Percentiles rank a stretch among this genome's conserved stretches.
These are phyloP conservation scores for Struthidea cinerea DNA, from an alignment of 2,113 vertebrate species.

Conservation along the genomic window DNA sequence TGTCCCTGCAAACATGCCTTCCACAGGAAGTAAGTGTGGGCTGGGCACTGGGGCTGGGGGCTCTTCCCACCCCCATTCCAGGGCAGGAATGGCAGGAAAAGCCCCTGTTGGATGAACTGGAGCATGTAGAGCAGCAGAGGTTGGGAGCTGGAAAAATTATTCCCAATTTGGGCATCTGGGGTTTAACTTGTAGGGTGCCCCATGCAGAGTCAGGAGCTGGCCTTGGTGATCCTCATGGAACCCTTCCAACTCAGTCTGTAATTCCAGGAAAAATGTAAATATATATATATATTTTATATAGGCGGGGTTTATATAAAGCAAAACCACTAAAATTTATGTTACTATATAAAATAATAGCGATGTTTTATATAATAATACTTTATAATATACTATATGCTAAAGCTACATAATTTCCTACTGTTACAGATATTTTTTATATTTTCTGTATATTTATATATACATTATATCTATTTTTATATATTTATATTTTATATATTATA, in stretches of 20 bases:
- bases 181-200: neutral
- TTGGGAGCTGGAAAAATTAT: neutral
- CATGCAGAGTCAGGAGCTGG: fast-evolving
- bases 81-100: neutral
- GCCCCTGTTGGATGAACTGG: fast-evolving
- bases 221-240: neutral
- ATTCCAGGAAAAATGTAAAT: neutral
- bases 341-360: neutral
- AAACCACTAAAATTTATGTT: neutral
- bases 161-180: neutral
- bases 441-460: neutral
- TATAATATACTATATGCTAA: neutral
- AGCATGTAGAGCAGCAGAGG: neutral
- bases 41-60: fast-evolving
- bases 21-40: slow-evolving; percentile 92
- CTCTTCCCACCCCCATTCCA: neutral
- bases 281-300: neutral
- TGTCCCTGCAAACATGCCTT: slow-evolving; percentile 99
- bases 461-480: too few relatives aligned
- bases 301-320: neutral
- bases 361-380: neutral
- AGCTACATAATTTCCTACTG: neutral
- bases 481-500: neutral
- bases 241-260: neutral
- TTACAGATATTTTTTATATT: neutral